Evolutionary conservation across 2,113 vertebrate genomes (phyloP).

Genomic region (Arvicanthis niloticus): DNA sequence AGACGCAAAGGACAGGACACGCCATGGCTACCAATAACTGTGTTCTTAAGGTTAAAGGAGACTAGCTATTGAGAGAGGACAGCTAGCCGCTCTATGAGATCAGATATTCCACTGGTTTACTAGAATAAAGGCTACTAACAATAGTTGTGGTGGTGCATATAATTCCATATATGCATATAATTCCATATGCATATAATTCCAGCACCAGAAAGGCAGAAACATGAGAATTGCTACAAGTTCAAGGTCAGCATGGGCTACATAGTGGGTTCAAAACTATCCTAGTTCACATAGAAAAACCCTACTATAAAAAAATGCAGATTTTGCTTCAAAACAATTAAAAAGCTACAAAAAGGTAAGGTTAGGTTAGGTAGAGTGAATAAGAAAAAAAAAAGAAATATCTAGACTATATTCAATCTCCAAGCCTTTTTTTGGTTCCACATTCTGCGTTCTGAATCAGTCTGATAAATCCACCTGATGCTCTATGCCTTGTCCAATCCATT

Average conservation of each 20-base stretch:
- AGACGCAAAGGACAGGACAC: conserved; percentile 90
- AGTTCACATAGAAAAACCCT: background rate
- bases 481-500: background rate
- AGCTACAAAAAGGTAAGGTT: background rate
- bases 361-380: background rate
- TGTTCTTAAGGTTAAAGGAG: background rate
- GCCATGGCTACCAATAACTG: conserved; percentile 88
- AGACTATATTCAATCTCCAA: background rate
- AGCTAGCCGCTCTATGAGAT: background rate
- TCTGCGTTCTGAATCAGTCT: background rate
- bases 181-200: background rate
- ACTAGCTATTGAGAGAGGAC: background rate
- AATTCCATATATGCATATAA: no score
- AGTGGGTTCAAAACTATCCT: background rate
- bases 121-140: background rate
- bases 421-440: background rate
- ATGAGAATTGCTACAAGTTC: background rate
- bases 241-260: background rate
- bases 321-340: background rate
- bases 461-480: background rate
- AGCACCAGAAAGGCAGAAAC: background rate
- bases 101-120: background rate
- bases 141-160: background rate
- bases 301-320: background rate
- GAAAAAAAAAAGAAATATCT: background rate